These are phyloP conservation scores for Ophioninae sp. DNA, from an alignment of 2,888 invertebrate species.

Conservation along the genomic window DNA sequence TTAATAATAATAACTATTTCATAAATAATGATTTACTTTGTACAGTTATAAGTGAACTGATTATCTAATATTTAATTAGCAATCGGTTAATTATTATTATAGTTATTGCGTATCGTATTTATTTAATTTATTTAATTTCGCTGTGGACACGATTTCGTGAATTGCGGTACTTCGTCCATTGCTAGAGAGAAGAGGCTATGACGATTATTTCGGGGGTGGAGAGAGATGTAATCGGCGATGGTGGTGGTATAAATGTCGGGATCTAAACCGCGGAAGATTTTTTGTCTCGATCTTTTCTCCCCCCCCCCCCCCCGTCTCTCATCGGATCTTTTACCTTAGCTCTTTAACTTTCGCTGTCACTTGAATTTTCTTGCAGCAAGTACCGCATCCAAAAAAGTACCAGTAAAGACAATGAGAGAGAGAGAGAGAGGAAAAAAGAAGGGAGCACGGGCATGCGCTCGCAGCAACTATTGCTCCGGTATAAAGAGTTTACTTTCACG, in stretches of 20 bases:
- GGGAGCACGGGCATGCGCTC: constrained; percentile 70
- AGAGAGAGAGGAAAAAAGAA: background rate
- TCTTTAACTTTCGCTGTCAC: constrained; percentile 41
- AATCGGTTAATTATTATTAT: too few relatives aligned
- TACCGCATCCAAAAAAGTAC: constrained; percentile 1
- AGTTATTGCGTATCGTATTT: too few relatives aligned
- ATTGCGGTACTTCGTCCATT: constrained; percentile 12
- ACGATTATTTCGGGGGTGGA: constrained; percentile 1
- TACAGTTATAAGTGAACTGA: too few relatives aligned
- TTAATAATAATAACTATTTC: too few relatives aligned
- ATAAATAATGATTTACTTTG: too few relatives aligned
- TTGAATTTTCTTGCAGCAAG: constrained; percentile 23
- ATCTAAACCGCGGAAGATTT: constrained; percentile 12
- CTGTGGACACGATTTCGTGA: background rate
- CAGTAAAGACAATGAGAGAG: constrained; percentile 24
- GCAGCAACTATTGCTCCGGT: constrained; percentile 69
- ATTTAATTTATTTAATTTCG: too few relatives aligned
- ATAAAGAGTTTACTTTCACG: constrained; percentile 66
- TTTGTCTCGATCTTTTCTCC: background rate
- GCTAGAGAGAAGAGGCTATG: constrained; percentile 1
- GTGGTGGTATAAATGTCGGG: constrained; percentile 22
- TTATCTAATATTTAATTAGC: too few relatives aligned
- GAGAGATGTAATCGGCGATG: constrained; percentile 17
- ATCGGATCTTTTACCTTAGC: background rate
- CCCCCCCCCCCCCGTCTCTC: background rate